Evolutionary conservation across 2,113 vertebrate genomes (phyloP), one percentile per base, ranked within the genome.

Genomic region (Vanacampus margaritifer): DNA sequence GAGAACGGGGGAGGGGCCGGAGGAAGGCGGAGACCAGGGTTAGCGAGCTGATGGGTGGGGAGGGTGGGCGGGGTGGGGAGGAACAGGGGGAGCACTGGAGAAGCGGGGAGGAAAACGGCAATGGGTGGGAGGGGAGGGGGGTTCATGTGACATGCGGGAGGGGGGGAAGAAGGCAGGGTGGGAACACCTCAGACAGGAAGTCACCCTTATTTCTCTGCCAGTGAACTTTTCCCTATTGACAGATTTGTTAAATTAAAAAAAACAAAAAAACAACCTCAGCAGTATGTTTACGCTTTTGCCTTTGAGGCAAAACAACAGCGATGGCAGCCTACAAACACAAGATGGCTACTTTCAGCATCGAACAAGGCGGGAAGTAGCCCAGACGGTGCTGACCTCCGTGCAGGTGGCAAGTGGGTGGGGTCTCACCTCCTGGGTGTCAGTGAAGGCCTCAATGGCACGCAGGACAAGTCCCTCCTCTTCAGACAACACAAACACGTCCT

Each of bases 381-480:
- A 1, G 23, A 23, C 10, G 23, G 51, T 5, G 23, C 5, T 45
- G 43, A 45, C 43, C 43, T 16, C 14, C 14, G 13, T 7, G 28
- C 13, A 11, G 26, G 23, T 13, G 21, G 46, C 46, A 3, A 32
- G 2, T 2, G 51, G 10, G n/a, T 23, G 3, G 23, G 14, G 12
- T 3, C 80, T 84, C 82, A 84, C 88, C 86, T 80, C 80, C 6
- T 92, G 80, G 0, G 59, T 73, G 65, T 95, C 94, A 0, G 76
- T 82, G 81, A 96, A 91, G 6, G 92, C 83, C 90, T 95, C 92
- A 68, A 94, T 85, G 0, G 95, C 94, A 28, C 90, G 84, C 57
- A 97, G 90, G 28, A 97, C 90, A 62, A 97, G 88, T 0, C 95
- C 95, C 60, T 96, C 93, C 7, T 96, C 93, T 88, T 96, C 95